Conservation (phyloP, 2,113 vertebrate species). For the Fregata magnificens region DNA sequence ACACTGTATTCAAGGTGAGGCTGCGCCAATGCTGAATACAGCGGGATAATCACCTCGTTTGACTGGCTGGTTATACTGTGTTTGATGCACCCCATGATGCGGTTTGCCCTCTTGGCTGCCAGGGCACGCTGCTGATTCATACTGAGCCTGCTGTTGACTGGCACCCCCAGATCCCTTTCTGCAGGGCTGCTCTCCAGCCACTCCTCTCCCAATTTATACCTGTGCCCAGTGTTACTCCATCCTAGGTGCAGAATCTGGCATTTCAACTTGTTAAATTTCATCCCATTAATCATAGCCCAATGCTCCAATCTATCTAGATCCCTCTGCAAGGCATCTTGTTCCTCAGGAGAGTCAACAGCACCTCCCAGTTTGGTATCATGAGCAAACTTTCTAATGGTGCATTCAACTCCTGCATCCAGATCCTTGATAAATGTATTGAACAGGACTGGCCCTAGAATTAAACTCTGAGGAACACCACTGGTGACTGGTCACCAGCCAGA, state of each 20-base stretch:
- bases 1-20: neutral
- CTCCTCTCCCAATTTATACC: too few species aligned
- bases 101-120: neutral
- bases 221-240: neutral
- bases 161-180: neutral
- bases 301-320: neutral
- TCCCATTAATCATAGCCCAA: neutral
- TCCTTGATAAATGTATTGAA: too few species aligned
- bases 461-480: too few species aligned
- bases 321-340: neutral
- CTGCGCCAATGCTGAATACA: neutral
- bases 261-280: neutral
- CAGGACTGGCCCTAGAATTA: too few species aligned
- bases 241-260: neutral
- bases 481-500: too few species aligned
- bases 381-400: neutral
- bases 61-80: neutral
- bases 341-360: neutral
- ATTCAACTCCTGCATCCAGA: neutral
- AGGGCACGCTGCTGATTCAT: neutral
- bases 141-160: neutral
- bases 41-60: neutral
- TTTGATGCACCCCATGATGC: neutral
- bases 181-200: neutral
- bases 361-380: neutral